A percentile compares a stretch with the other conserved stretches of the same genome.
Evolutionary conservation across 2,888 invertebrate genomes (phyloP).

Genomic region (Dynastes hyllus): DNA sequence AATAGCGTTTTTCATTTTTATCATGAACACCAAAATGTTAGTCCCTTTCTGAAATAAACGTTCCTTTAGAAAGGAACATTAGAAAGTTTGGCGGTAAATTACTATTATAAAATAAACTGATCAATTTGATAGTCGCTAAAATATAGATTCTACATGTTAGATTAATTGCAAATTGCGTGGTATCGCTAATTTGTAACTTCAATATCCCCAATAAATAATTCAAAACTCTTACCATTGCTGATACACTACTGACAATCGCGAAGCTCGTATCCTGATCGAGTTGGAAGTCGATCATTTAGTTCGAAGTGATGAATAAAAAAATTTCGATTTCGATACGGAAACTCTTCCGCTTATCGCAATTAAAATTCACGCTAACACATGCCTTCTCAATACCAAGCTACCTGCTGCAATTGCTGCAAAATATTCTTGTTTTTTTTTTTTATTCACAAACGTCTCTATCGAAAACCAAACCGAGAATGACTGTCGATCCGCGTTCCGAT

Average conservation of each 20-base stretch:
- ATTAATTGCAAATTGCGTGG: neutral
- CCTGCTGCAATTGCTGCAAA: neutral
- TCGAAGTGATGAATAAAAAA: conserved; percentile 1
- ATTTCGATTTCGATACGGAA: neutral
- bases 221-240: conserved; percentile 73
- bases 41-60: too few species aligned
- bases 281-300: conserved; percentile 66
- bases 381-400: neutral
- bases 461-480: conserved; percentile 35
- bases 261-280: conserved; percentile 80
- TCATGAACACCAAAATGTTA: too few species aligned
- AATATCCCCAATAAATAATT: neutral
- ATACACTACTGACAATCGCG: conserved; percentile 77
- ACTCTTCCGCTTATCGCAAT: neutral
- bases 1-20: too few species aligned
- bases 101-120: too few species aligned
- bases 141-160: too few species aligned
- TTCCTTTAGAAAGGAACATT: too few species aligned
- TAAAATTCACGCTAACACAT: conserved; percentile 42
- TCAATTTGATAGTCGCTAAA: too few species aligned
- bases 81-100: too few species aligned
- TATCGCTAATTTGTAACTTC: neutral
- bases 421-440: conserved; percentile 48
- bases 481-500: conserved; percentile 40
- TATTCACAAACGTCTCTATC: conserved; percentile 25